Evolutionary conservation across 1,140 invertebrate genomes (phyloP), one percentile per base, ranked within the genome.

Genomic region (Ceratina australensis): DNA sequence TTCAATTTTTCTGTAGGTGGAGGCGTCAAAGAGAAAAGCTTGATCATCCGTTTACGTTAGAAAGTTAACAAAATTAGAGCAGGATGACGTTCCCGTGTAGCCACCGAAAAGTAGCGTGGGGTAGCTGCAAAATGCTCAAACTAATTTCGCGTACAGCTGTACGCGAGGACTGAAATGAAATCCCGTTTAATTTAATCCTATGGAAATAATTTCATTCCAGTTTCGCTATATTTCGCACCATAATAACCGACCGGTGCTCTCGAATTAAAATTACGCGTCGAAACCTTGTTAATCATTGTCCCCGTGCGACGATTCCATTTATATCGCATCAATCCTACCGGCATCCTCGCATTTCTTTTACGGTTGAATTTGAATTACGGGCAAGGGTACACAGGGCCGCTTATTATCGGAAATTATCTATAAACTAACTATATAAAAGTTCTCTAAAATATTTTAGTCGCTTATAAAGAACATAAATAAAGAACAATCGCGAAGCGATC

Each of bases 171-270:
- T 28, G 67, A 56, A 78, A 78, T 64, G 75, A 72, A 72, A 78
- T 63, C 22, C 22, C 47, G 59, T 26, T 77, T 77, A 61, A 71
- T 78, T 72, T 72, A 72, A 64, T 57, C 33, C 68, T 64, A 54
- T 72, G 50, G 75, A 72, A 78, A 78, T 78, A 72, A 78, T 78
- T 72, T 72, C 75, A 56, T 15, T 13, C 50, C 50, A 49, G 49
- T 63, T 47, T 42, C 24, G 54, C 49, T 5, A 78, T 57, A 64
- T 63, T 78, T 26, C 26, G 33, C 33, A 50, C 13, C 49, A 47
- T 49, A 24, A 54, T 54, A 50, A 15, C 20, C 47, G 26, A 42
- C 33, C 33, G 15, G 16, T 42, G 7, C 64, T 72, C 3, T 16
- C 10, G 4, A 78, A 24, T 63, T 56, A 56, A 71, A 63, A 7